Evolutionary conservation across 2,888 invertebrate genomes (phyloP), one percentile per base, ranked within the genome.

Genomic region (Petrolisthes cinctipes): DNA sequence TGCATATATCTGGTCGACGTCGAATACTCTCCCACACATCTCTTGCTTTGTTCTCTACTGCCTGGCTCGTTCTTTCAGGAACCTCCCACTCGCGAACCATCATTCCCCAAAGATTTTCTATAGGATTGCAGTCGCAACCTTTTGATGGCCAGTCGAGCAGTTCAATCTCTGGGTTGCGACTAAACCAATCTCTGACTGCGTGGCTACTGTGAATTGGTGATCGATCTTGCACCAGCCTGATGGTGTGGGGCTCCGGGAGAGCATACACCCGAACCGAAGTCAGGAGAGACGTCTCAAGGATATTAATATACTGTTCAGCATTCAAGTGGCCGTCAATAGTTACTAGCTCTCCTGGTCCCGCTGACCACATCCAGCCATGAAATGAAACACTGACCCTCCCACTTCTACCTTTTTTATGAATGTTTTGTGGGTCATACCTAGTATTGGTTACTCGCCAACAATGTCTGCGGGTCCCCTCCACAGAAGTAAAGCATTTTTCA

Each of bases 171-270:
- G 79, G 79, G n/a, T 79, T 11, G 53, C 54, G 79, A 54, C 56
- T 6, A 54, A 79, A 79, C 79, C 79, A 79, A 79, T 79, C 56
- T 14, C 5, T 79, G 14, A 79, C 79, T 79, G 56, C 54, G 14
- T 53, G 54, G n/a, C n/a, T n/a, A n/a, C n/a, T n/a, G 79, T 54
- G 0, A n/a, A 54, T 54, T 51, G 14, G 79, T n/a, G n/a, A 54
- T 14, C n/a, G 53, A 11, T 37, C 75, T 75, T 75, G 75, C 20
- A 75, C 37, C 75, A 23, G 11, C 23, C 20, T 23, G 79, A 79
- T 79, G 79, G 14, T 53, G 79, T 79, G 23, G n/a, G 53, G 79
- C 37, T 54, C 79, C 14, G 2, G 79, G 79, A 54, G 51, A 17
- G 56, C 17, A 53, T 79, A 2, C 17, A 53, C 54, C 17, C 79